Percentiles rank a stretch among this genome's conserved stretches.
These are phyloP conservation scores for Blennius ocellaris DNA, from an alignment of 2,113 vertebrate species.

Conservation along the genomic window DNA sequence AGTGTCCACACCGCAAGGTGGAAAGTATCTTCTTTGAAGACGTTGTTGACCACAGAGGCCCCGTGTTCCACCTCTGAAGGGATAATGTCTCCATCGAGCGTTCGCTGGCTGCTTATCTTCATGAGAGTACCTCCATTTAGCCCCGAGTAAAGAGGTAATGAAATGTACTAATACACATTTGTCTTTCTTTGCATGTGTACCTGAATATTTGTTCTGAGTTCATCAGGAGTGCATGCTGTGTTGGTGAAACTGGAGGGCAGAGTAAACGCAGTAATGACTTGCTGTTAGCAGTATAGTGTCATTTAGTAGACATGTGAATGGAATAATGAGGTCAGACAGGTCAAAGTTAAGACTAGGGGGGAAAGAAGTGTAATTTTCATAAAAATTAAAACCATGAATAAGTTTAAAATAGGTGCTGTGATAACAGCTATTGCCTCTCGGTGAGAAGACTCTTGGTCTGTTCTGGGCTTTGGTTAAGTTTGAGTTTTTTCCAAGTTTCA, in stretches of 20 bases:
- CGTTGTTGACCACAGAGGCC: constrained; percentile 20
- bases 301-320: neutral
- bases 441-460: no score
- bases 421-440: no score
- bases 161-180: neutral
- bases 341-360: neutral
- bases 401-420: neutral
- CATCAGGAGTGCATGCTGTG: neutral
- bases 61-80: neutral
- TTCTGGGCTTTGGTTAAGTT: no score
- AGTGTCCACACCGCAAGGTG: constrained; percentile 13
- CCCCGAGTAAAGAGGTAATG: neutral
- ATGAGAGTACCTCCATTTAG: constrained; percentile 11
- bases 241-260: constrained; percentile 1
- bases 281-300: constrained; percentile 2
- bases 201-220: constrained; percentile 18
- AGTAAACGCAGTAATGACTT: neutral
- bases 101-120: constrained; percentile 10
- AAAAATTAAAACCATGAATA: neutral
- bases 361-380: no score
- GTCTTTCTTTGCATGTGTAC: neutral
- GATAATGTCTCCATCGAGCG: constrained; percentile 18
- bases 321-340: neutral
- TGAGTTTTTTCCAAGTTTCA: no score
- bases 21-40: constrained; percentile 19